Conservation (phyloP, 2,113 vertebrate genomes). For the Chaetorhynchus papuensis region DNA sequence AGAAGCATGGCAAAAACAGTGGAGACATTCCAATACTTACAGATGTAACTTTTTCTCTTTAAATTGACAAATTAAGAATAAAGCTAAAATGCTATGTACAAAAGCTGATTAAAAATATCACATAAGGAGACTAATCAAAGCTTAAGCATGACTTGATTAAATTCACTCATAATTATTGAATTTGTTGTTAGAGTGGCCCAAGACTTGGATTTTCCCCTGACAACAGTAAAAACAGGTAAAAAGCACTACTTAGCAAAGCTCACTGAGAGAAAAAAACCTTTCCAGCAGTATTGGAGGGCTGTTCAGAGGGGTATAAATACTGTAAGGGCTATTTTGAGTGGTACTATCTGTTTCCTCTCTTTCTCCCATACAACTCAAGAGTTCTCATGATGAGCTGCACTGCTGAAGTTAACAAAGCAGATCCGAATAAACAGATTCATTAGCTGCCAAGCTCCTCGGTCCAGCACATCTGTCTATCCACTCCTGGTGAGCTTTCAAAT, state of each 20-base stretch:
- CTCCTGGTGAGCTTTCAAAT: not conserved
- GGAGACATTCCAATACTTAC: not conserved
- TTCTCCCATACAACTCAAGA: not conserved
- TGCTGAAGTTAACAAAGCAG: not conserved
- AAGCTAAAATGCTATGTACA: not conserved
- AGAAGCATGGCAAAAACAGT: not conserved
- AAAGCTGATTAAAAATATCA: not conserved
- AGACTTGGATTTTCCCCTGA: not conserved
- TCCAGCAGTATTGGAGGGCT: not conserved
- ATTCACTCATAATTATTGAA: not conserved
- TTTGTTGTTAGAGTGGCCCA: not conserved
- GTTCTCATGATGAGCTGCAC: fast-evolving
- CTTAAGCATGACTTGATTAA: not conserved
- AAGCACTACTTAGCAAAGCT: not conserved
- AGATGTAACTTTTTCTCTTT: not conserved
- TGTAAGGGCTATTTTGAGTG: not conserved
- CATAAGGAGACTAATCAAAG: not conserved
- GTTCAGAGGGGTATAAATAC: not conserved
- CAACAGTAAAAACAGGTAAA: not conserved
- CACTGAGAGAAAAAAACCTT: not conserved
- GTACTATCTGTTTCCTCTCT: not conserved
- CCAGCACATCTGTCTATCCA: not conserved
- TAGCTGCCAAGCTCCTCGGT: not conserved
- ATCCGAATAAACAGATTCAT: not conserved
- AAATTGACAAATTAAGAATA: not conserved